These are phyloP conservation scores for Polymixis flavicincta DNA, from an alignment of 2,888 invertebrate genomes.

Conservation along the genomic window DNA sequence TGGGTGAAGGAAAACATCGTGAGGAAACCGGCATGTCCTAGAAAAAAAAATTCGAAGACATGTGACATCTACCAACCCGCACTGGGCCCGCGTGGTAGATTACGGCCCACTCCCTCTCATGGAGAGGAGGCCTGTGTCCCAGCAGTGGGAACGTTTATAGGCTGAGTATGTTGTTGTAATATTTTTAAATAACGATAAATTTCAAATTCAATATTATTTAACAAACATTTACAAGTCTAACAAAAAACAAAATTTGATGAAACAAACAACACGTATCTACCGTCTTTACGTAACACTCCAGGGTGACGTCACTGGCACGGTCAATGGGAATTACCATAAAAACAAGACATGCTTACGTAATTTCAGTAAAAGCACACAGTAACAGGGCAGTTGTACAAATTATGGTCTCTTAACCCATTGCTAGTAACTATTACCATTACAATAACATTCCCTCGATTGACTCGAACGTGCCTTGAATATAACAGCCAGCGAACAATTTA, in stretches of 20 bases:
- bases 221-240: neutral
- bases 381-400: constrained; percentile 34
- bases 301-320: neutral
- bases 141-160: no score
- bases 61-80: no score
- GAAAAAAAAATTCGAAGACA: no score
- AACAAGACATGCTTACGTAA: neutral
- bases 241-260: neutral
- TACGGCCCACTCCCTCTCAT: no score
- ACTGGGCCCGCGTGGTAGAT: no score
- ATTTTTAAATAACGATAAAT: neutral
- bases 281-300: neutral
- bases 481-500: constrained; percentile 4
- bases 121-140: no score
- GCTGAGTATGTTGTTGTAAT: no score
- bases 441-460: constrained; percentile 20
- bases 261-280: neutral
- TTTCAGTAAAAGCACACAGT: constrained; percentile 12
- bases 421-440: constrained; percentile 23
- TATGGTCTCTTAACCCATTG: constrained; percentile 18
- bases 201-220: neutral
- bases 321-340: neutral
- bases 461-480: constrained; percentile 39
- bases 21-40: no score
- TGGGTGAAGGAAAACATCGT: no score